These are phyloP conservation scores for Onychostoma macrolepis DNA, from an alignment of 2,113 vertebrate genomes.

Conservation along the genomic window DNA sequence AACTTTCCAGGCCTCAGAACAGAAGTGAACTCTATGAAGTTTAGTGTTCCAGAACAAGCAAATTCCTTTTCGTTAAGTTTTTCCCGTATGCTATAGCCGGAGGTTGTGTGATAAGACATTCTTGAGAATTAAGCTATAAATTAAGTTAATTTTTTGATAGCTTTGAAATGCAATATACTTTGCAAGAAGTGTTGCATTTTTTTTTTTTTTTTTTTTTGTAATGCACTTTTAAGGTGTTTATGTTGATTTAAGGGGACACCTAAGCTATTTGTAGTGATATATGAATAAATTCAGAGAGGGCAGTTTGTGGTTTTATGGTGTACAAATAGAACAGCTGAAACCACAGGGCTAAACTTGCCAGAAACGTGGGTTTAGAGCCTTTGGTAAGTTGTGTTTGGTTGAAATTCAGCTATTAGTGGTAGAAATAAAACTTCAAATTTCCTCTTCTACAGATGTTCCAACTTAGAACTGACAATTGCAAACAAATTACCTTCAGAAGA, in stretches of 20 bases:
- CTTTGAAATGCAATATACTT: neutral
- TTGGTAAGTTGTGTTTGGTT: slow-evolving; percentile 41
- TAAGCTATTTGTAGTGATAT: slow-evolving; percentile 68
- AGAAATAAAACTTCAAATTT: slow-evolving; percentile 63
- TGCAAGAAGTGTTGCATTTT: neutral
- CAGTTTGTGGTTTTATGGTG: slow-evolving; percentile 48
- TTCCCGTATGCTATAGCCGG: neutral
- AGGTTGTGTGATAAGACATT: neutral
- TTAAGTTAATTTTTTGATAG: neutral
- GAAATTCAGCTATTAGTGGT: slow-evolving; percentile 58
- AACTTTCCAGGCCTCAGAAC: slow-evolving; percentile 54
- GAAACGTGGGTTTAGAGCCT: slow-evolving; percentile 9
- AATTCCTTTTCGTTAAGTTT: neutral
- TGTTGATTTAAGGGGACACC: slow-evolving; percentile 54
- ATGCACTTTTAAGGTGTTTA: slow-evolving; percentile 32
- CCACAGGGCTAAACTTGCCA: slow-evolving; percentile 39
- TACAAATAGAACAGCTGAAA: slow-evolving; percentile 50
- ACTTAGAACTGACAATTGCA: slow-evolving; percentile 71
- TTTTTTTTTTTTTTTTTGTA: slow-evolving; percentile 9
- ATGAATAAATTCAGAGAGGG: slow-evolving; percentile 68
- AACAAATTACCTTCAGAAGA: slow-evolving; percentile 68
- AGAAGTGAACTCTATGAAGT: slow-evolving; percentile 65
- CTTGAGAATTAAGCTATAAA: neutral
- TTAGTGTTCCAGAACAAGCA: neutral
- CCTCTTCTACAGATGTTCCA: slow-evolving; percentile 59